phyloP scores from a whole-genome alignment of 1,140 invertebrate genomes.

The Drosophila bocki region DNA sequence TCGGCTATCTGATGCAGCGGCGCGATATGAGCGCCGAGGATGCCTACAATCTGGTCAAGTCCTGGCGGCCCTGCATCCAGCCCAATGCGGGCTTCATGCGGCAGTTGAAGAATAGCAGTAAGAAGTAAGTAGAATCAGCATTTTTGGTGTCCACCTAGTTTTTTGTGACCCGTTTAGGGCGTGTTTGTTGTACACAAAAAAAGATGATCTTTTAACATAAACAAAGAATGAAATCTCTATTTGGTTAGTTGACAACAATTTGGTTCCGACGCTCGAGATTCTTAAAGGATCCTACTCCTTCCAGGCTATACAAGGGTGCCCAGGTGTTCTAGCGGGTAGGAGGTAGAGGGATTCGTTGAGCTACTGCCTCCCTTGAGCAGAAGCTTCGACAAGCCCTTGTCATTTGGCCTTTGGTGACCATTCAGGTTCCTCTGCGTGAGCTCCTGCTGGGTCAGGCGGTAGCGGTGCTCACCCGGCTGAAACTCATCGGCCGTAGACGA shows the following conservation, averaged over 20 bases:
- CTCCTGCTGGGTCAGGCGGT: slow-evolving; percentile 6
- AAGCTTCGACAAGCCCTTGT: slow-evolving; percentile 31
- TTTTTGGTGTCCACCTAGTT: neutral
- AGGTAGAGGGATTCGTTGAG: neutral
- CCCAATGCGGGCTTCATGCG: slow-evolving; percentile 93
- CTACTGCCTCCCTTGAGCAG: slow-evolving; percentile 5
- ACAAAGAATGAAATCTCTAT: slow-evolving; percentile 38
- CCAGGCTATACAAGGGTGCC: slow-evolving; percentile 54
- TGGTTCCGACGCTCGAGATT: slow-evolving; percentile 17
- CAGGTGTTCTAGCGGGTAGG: slow-evolving; percentile 16
- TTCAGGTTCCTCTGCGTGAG: slow-evolving; percentile 22
- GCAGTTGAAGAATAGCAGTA: slow-evolving; percentile 86
- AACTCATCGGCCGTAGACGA: neutral
- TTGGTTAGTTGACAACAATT: slow-evolving; percentile 43
- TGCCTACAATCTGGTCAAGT: slow-evolving; percentile 90
- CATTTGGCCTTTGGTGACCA: slow-evolving; percentile 2
- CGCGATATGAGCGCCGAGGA: slow-evolving; percentile 88
- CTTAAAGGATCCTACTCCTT: neutral
- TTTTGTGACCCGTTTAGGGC: neutral
- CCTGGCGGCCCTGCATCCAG: slow-evolving; percentile 88
- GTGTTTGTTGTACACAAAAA: slow-evolving; percentile 1
- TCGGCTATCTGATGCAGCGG: slow-evolving; percentile 93
- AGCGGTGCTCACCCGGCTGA: neutral
- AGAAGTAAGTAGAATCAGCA: slow-evolving; percentile 10
- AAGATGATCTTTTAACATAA: slow-evolving; percentile 2